A percentile compares a stretch with the other conserved stretches of the same genome.
Conservation (phyloP, 30 jellyfish, hydroid and myxozoan genomes). For the Aurelia sp. region DNA sequence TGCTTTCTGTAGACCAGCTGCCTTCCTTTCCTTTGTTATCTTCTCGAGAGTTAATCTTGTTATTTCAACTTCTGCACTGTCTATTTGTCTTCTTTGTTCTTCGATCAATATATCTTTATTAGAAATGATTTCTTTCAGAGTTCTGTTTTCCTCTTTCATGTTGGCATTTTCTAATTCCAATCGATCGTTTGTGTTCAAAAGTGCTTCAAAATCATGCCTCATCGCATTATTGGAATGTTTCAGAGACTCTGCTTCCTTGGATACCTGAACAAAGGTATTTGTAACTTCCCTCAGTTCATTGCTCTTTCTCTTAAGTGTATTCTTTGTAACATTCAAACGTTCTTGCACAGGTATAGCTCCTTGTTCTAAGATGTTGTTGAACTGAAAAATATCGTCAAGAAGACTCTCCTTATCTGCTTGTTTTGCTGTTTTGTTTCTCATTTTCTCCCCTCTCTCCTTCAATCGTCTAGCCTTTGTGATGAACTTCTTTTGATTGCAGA, state of each 20-base stretch:
- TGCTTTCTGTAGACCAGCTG: neutral
- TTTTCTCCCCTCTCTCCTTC: too few relatives aligned
- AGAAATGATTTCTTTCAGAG: neutral
- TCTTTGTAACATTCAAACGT: too few relatives aligned
- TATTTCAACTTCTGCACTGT: neutral
- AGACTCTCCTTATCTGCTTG: too few relatives aligned
- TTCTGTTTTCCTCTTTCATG: neutral
- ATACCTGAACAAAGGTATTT: neutral
- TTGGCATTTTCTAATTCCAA: neutral
- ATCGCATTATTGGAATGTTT: neutral
- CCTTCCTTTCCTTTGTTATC: neutral
- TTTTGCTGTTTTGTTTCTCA: too few relatives aligned
- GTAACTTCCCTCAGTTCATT: neutral
- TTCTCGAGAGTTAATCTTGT: neutral
- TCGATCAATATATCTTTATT: neutral
- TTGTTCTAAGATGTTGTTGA: too few relatives aligned
- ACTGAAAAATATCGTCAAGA: too few relatives aligned
- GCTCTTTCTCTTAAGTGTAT: too few relatives aligned
- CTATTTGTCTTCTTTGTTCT: neutral
- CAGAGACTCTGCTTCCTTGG: neutral
- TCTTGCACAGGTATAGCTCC: too few relatives aligned
- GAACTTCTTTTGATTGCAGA: too few relatives aligned
- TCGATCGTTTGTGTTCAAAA: neutral
- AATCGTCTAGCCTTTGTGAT: too few relatives aligned
- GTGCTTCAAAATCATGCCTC: neutral